Evolutionary conservation across 2,113 vertebrate species (phyloP), one percentile per base, ranked within the genome.

Genomic region (Puffinus mauretanicus): DNA sequence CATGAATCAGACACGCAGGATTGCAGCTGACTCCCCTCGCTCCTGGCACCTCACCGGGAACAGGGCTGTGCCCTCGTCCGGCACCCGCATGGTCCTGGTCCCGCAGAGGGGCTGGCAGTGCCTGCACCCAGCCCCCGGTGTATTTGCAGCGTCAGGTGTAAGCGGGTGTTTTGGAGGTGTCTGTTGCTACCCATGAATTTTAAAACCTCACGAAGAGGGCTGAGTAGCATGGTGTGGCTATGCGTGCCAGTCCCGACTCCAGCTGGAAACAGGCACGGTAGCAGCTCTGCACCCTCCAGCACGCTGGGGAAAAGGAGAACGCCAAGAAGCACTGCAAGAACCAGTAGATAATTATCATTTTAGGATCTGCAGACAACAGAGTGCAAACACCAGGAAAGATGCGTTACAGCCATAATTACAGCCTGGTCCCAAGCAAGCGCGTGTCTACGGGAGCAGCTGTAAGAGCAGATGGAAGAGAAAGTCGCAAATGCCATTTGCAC

Each of bases 351-450:
- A 91, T 47, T 57, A 85, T 17, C 30, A 0, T 11, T 60, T 21
- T 32, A 60, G 86, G 83, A 71, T 20, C 58, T 21, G 54, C 80
- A 86, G 82, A 64, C 78, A 66, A 2, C 9, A 10, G 77, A 91
- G 81, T 18, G 94, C 84, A 80, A 95, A 93, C 90, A 72, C 44
- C 90, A 36, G 75, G 88, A 24, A 78, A 79, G 83, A 34, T 6
- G 36, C 5, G 27, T 52, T 30, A 65, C 47, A 86, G 61, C 67
- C 62, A 19, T 27, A 9, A 69, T 10, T 77, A 52, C 58, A 65
- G 95, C 67, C 88, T 32, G 82, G n/a, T 13, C 80, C 69, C 38
- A 47, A 57, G 82, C 62, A 69, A 38, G 52, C 4, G 2, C 65
- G 24, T 4, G 6, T 24, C 89, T 15, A 2, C 1, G 4, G 66